phyloP scores from a whole-genome alignment of 2,888 invertebrate genomes.

The Cosmorhoe ocellata region DNA sequence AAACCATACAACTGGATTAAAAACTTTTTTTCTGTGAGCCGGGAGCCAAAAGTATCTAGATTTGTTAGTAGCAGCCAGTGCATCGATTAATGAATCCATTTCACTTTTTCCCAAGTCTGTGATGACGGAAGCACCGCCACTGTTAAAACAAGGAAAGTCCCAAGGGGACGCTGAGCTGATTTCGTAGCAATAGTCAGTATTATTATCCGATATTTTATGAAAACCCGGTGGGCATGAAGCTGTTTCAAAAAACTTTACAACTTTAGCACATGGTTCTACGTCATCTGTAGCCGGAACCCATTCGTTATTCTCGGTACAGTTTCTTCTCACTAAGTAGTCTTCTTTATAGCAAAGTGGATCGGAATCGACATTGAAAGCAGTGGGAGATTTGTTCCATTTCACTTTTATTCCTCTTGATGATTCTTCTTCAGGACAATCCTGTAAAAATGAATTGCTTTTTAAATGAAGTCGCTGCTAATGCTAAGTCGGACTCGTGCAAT shows the following conservation, averaged over 20 bases:
- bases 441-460: slow-evolving; percentile 30
- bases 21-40: slow-evolving; percentile 61
- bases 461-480: no score
- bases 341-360: slow-evolving; percentile 59
- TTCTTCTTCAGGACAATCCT: slow-evolving; percentile 64
- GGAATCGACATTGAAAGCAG: slow-evolving; percentile 53
- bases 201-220: slow-evolving; percentile 51
- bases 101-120: slow-evolving; percentile 59
- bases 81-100: slow-evolving; percentile 49
- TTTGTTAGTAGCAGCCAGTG: slow-evolving; percentile 47
- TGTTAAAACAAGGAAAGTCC: slow-evolving; percentile 66
- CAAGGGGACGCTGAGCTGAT: slow-evolving; percentile 51
- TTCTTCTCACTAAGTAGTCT: slow-evolving; percentile 52
- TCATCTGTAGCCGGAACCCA: slow-evolving; percentile 57
- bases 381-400: slow-evolving; percentile 53
- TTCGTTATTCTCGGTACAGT: slow-evolving; percentile 51
- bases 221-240: slow-evolving; percentile 64
- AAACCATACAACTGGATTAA: slow-evolving; percentile 69
- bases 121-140: slow-evolving; percentile 66
- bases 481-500: no score
- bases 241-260: slow-evolving; percentile 50
- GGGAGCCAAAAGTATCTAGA: slow-evolving; percentile 77
- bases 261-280: slow-evolving; percentile 52
- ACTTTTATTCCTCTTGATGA: slow-evolving; percentile 54
- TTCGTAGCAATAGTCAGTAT: slow-evolving; percentile 63